Evolutionary conservation across 2,797 vertebrate genomes (phyloP).

Genomic region (Brachyrhaphis roseni): DNA sequence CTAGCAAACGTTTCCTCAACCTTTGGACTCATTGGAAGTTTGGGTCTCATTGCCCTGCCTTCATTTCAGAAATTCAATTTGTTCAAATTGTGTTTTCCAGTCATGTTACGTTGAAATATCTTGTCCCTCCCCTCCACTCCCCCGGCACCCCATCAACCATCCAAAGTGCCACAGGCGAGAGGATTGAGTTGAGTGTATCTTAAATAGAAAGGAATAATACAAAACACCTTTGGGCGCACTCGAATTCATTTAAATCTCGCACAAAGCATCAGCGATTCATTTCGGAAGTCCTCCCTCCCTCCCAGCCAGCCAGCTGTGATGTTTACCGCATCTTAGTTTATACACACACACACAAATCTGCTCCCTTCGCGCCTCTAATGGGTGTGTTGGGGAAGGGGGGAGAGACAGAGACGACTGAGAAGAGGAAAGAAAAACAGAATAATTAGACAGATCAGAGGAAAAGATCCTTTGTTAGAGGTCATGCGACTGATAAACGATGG

Average conservation of each 20-base stretch:
- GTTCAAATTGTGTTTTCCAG: not conserved
- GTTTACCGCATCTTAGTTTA: constrained; percentile 70
- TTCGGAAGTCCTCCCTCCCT: constrained; percentile 45
- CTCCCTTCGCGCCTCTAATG: constrained; percentile 30
- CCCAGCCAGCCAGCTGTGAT: constrained; percentile 58
- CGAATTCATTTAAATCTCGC: constrained; percentile 70
- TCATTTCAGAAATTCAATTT: not conserved
- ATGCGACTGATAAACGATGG: constrained; percentile 70
- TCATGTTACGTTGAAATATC: not conserved
- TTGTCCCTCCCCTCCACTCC: not conserved
- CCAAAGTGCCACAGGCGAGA: constrained; percentile 29
- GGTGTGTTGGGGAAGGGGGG: constrained; percentile 1
- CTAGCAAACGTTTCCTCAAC: not conserved
- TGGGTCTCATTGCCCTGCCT: not conserved
- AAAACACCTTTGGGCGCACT: constrained; percentile 62
- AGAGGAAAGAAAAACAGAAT: constrained; percentile 44
- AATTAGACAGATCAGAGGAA: constrained; percentile 75
- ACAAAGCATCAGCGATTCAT: constrained; percentile 64
- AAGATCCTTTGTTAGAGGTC: constrained; percentile 75
- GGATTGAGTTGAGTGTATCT: constrained; percentile 50
- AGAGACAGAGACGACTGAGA: constrained; percentile 13
- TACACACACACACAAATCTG: constrained; percentile 35
- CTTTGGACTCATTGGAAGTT: not conserved
- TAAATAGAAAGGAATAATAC: constrained; percentile 55
- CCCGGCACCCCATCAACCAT: constrained; percentile 11